These are phyloP conservation scores for Hanleya hanleyi DNA, from an alignment of 2,888 invertebrate species.

Conservation along the genomic window DNA sequence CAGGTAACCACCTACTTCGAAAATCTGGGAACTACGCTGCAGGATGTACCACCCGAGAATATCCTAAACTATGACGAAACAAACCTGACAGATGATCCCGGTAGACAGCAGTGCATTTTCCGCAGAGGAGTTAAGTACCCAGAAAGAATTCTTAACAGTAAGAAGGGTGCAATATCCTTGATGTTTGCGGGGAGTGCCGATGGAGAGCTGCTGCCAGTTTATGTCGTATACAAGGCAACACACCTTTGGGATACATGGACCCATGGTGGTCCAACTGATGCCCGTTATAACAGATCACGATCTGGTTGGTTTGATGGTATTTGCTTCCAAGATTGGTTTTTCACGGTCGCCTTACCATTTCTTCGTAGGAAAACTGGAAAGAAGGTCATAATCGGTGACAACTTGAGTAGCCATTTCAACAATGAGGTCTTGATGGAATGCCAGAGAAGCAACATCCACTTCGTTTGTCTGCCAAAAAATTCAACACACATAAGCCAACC, in stretches of 20 bases:
- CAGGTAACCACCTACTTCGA: not conserved
- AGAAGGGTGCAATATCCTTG: slow-evolving; percentile 61
- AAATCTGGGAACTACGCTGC: not conserved
- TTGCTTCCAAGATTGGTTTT: slow-evolving; percentile 53
- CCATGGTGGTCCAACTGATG: slow-evolving; percentile 66
- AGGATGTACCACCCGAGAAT: slow-evolving; percentile 32
- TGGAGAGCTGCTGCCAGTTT: slow-evolving; percentile 69
- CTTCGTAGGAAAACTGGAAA: too few relatives aligned
- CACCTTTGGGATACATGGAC: slow-evolving; percentile 71
- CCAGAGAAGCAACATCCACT: too few relatives aligned
- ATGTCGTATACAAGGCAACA: slow-evolving; percentile 73
- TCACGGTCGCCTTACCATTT: too few relatives aligned
- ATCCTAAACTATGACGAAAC: slow-evolving; percentile 69
- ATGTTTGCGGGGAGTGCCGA: slow-evolving; percentile 72
- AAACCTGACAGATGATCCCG: slow-evolving; percentile 69
- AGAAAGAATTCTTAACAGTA: slow-evolving; percentile 64
- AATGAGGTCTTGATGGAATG: too few relatives aligned
- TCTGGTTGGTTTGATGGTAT: slow-evolving; percentile 65
- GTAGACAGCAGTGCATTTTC: slow-evolving; percentile 34
- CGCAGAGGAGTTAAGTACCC: slow-evolving; percentile 48
- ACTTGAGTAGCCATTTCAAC: too few relatives aligned
- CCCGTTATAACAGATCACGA: slow-evolving; percentile 67
- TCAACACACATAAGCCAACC: too few relatives aligned
- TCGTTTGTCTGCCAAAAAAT: too few relatives aligned
- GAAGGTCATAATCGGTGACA: too few relatives aligned